phyloP scores from a whole-genome alignment of 2,797 vertebrate species.

The Phoeniculus purpureus region DNA sequence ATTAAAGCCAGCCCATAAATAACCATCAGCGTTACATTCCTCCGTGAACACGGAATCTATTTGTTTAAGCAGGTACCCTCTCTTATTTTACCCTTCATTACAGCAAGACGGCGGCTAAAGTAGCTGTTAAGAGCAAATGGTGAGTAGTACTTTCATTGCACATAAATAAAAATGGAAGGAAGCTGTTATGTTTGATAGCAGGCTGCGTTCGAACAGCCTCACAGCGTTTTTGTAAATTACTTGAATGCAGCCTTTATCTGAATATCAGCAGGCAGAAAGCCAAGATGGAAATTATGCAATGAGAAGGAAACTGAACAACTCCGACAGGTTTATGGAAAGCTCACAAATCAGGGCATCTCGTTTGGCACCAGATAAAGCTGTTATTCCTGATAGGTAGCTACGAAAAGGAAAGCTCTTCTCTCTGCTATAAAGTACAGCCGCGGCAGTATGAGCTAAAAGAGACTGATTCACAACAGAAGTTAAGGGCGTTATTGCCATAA shows the following conservation, averaged over 20 bases:
- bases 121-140: constrained; percentile 50
- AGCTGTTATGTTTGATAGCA: constrained; percentile 57
- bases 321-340: constrained; percentile 74
- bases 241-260: constrained; percentile 75
- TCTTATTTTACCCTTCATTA: constrained; percentile 29
- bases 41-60: background rate
- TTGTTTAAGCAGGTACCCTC: constrained; percentile 19
- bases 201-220: constrained; percentile 37
- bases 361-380: constrained; percentile 74
- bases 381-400: constrained; percentile 66
- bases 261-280: constrained; percentile 70
- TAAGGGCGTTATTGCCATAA: background rate
- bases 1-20: constrained; percentile 10
- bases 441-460: background rate
- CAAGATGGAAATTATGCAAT: constrained; percentile 75
- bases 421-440: constrained; percentile 29
- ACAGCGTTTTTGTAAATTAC: constrained; percentile 65
- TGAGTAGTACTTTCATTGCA: constrained; percentile 5
- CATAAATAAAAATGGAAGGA: constrained; percentile 61
- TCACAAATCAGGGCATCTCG: constrained; percentile 72
- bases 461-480: constrained; percentile 31
- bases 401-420: constrained; percentile 67
- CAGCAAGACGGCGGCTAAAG: constrained; percentile 28
- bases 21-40: constrained; percentile 5
- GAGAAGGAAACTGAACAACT: constrained; percentile 79